These are phyloP conservation scores for Hippopotamyrus pictus DNA, from an alignment of 2,797 vertebrate genomes.

Conservation along the genomic window DNA sequence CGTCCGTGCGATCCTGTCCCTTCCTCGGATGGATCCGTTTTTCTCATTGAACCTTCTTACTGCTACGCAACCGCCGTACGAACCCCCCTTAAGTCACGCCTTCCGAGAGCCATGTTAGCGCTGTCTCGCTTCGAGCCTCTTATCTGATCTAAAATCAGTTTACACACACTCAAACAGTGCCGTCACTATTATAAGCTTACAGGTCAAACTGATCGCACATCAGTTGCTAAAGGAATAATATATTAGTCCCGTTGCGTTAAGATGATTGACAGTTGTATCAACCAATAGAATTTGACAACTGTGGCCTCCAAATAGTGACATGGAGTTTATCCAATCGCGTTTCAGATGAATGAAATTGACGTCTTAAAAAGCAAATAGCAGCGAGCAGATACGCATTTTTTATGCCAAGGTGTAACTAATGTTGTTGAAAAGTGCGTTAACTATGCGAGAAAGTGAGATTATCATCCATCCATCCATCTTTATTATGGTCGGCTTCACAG, in stretches of 20 bases:
- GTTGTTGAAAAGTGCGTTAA: background rate
- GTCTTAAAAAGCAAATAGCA: background rate
- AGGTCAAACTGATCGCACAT: background rate
- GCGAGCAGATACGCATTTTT: background rate
- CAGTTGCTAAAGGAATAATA: background rate
- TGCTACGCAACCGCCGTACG: conserved; percentile 5
- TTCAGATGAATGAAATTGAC: background rate
- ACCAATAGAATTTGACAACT: background rate
- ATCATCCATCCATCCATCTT: background rate
- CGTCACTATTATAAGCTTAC: background rate
- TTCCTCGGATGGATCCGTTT: background rate
- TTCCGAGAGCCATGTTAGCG: background rate
- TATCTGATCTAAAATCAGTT: background rate
- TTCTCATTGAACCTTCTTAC: background rate
- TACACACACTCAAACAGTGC: no score
- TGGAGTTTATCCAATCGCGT: background rate
- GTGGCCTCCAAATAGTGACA: background rate
- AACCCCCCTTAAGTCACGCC: background rate
- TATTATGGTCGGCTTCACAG: background rate
- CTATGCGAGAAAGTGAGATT: background rate
- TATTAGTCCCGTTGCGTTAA: background rate
- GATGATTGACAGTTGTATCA: background rate
- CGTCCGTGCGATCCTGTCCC: background rate
- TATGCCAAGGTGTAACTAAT: background rate
- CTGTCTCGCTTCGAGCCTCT: background rate